Evolutionary conservation across 92 coral and sea anemone genomes (phyloP).

Genomic region (Bergia sp.): DNA sequence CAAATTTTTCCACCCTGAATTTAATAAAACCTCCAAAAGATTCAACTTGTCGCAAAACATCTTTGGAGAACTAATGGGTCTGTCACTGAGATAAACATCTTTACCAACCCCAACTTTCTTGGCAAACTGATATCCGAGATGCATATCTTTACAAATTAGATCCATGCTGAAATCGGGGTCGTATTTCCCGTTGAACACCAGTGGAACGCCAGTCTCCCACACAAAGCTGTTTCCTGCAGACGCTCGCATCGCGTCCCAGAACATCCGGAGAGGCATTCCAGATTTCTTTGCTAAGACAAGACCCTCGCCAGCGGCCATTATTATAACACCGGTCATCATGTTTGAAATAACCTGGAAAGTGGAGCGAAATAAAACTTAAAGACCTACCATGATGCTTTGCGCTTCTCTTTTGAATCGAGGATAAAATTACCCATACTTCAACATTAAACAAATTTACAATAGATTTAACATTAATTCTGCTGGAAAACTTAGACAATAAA

Average conservation of each 20-base stretch:
- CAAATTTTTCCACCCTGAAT: too few species aligned
- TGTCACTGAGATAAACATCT: too few species aligned
- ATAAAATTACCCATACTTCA: too few species aligned
- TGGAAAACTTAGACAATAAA: too few species aligned
- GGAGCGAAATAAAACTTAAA: neutral
- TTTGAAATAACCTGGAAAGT: conserved; percentile 69
- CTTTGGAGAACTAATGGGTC: too few species aligned
- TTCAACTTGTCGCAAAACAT: too few species aligned
- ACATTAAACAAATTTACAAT: too few species aligned
- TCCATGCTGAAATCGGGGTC: conserved; percentile 78
- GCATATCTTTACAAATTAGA: conserved; percentile 81
- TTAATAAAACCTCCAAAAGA: too few species aligned
- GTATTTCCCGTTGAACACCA: conserved; percentile 76
- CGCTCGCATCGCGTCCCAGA: conserved; percentile 78
- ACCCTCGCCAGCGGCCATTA: conserved; percentile 74
- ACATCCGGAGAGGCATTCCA: conserved; percentile 63
- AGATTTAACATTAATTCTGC: too few species aligned
- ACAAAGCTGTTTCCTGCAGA: conserved; percentile 83
- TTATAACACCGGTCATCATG: conserved; percentile 77
- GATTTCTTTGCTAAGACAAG: conserved; percentile 69
- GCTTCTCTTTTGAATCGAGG: too few species aligned
- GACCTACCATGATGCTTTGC: too few species aligned
- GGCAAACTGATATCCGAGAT: conserved; percentile 69
- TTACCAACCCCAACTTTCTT: conserved; percentile 52
- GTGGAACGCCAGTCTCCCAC: conserved; percentile 83